Conservation (phyloP, 2,888 invertebrate species). For the Dynastes maya region DNA sequence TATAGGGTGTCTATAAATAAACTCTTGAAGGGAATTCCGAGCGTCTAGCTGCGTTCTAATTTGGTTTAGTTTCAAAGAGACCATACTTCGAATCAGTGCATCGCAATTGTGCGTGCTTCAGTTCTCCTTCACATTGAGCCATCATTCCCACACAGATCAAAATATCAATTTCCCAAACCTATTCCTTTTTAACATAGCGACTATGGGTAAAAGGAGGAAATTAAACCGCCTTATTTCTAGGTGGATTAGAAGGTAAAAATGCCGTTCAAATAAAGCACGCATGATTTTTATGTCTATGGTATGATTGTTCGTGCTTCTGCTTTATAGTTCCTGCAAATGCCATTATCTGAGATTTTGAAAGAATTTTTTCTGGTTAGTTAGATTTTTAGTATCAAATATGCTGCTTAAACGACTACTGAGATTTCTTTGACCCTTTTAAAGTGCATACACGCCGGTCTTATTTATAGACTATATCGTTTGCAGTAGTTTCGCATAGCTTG, state of each 20-base stretch:
- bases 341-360: no score
- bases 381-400: no score
- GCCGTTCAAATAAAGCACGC: constrained; percentile 8
- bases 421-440: background rate
- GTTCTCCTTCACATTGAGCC: background rate
- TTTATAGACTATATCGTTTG: constrained; percentile 37
- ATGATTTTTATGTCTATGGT: constrained; percentile 26
- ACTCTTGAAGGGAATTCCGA: constrained; percentile 57
- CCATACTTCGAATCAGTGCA: constrained; percentile 42
- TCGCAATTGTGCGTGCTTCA: constrained; percentile 31
- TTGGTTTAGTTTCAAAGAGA: constrained; percentile 54
- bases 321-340: background rate
- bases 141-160: background rate
- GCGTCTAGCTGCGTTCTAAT: constrained; percentile 59
- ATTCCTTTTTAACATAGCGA: background rate
- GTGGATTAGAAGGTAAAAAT: constrained; percentile 69
- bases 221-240: constrained; percentile 68
- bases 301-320: constrained; percentile 10
- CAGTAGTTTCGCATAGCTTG: constrained; percentile 33
- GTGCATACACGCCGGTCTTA: constrained; percentile 23
- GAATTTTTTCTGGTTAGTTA: no score
- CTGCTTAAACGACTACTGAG: no score
- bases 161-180: background rate
- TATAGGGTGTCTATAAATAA: constrained; percentile 59
- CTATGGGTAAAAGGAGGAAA: constrained; percentile 68